Conservation (phyloP, 2,113 vertebrate species). For the Paradoxurus hermaphroditus region DNA sequence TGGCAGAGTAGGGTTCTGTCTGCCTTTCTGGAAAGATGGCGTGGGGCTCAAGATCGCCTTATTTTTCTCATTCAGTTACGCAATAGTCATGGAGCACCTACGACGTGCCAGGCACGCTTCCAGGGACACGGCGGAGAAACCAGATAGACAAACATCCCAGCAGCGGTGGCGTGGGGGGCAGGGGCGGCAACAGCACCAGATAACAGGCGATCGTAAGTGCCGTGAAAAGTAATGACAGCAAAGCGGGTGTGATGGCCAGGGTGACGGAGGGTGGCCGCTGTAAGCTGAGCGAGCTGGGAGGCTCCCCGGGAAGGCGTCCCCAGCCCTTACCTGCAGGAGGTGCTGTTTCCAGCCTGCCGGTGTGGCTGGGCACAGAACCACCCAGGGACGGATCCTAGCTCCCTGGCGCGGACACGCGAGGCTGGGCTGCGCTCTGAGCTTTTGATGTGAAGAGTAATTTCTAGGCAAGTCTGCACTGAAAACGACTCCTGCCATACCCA, state of each 20-base stretch:
- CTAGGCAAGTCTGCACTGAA: neutral
- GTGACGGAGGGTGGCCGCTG: too few species aligned
- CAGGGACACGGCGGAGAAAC: neutral
- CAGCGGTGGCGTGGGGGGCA: accelerated
- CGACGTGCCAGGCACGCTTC: neutral
- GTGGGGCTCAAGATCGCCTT: neutral
- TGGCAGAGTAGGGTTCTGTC: neutral
- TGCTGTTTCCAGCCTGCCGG: neutral
- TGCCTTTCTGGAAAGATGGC: neutral
- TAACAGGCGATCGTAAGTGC: accelerated
- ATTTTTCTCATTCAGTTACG: neutral
- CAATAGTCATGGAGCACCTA: too few species aligned
- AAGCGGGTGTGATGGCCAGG: neutral
- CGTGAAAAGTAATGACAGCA: accelerated
- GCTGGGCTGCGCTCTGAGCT: accelerated
- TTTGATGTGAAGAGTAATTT: neutral
- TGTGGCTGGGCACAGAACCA: accelerated
- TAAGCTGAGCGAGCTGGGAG: accelerated
- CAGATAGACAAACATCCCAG: neutral
- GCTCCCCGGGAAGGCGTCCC: accelerated
- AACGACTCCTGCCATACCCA: neutral
- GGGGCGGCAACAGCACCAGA: neutral
- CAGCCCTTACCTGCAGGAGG: accelerated
- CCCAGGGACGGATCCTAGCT: neutral
- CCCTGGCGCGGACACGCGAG: accelerated